Base-by-base conservation (phyloP, 2,888 invertebrate species). In the Panopea generosa region DNA sequence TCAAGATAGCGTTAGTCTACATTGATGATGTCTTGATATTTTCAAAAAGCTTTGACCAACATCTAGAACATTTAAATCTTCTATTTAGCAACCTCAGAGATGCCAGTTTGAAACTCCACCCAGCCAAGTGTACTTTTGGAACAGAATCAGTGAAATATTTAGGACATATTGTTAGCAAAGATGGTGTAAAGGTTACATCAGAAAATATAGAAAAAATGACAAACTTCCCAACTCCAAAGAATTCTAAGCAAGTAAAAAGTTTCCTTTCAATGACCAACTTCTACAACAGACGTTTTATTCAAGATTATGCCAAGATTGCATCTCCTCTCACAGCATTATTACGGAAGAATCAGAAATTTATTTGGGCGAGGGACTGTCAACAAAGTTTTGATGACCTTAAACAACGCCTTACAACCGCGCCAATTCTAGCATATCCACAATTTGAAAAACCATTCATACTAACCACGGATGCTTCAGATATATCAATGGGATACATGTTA, bases 11-110 rank as follows among this genome's bases (percentile, higher is more conserved):
- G 11, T 24, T 85, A n/a, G 66, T 81, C n/a, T 85, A 85, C 50
- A 65, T 83, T 24, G 85, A 86, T 73, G 82, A 85, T 45, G 22
- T 82, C 49, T 79, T 14, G 6, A 66, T 80, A 20, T 82, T 73
- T 45, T 72, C 67, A 18, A 47, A 69, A n/a, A 50, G 56, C 26
- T 72, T 85, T 47, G 57, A 71, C 2, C 52, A 73, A 26, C 82
- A 78, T 56, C 50, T 82, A 14, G 14, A 61, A 20, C 75, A 84
- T 53, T 38, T 83, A 0, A 45, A 61, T 9, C n/a, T 57, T 18
- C 61, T 85, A 76, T 83, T 26, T 38, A 70, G 18, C 68, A 61
- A 40, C 56, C 84, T 2, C 38, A n/a, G 75, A 43, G 62, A 72
- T 14, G 78, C 81, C 1, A 77, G 75, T 22, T 49, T 85, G 16